Percentiles rank a stretch among this genome's conserved stretches.
Evolutionary conservation across 2,888 invertebrate genomes (phyloP).

Genomic region (Pocota personata): DNA sequence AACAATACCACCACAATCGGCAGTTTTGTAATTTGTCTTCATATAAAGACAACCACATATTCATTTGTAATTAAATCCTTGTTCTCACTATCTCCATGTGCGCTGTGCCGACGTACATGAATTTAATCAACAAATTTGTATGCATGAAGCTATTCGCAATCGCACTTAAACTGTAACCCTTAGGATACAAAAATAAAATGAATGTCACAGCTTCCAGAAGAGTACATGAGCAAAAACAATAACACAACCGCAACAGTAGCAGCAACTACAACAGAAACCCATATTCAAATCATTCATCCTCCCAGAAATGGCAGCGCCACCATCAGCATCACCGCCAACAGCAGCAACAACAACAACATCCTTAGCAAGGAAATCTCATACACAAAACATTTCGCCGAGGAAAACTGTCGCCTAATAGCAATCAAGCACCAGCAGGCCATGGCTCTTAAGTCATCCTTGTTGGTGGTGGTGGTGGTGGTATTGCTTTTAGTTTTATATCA

Average conservation of each 20-base stretch:
- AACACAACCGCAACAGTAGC: constrained; percentile 30
- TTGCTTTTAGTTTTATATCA: constrained; percentile 8
- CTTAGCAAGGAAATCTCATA: constrained; percentile 43
- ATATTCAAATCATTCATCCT: constrained; percentile 59
- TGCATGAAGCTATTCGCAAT: constrained; percentile 51
- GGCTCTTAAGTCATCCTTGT: constrained; percentile 33
- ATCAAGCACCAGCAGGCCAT: constrained; percentile 51
- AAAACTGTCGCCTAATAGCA: constrained; percentile 59
- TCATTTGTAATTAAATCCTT: constrained; percentile 58
- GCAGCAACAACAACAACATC: not conserved
- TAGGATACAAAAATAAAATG: constrained; percentile 21
- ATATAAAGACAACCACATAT: constrained; percentile 24
- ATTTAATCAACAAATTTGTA: constrained; percentile 50
- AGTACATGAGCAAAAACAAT: constrained; percentile 14
- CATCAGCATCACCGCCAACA: not conserved
- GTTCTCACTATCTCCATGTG: constrained; percentile 22
- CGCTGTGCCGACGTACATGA: constrained; percentile 23
- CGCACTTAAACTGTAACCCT: constrained; percentile 46
- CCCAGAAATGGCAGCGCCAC: constrained; percentile 12
- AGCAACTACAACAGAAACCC: constrained; percentile 13
- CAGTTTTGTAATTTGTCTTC: constrained; percentile 3
- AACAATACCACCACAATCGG: not conserved
- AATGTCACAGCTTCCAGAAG: constrained; percentile 15
- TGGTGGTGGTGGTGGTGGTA: not conserved
- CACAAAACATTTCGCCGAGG: constrained; percentile 25